Base-by-base conservation (phyloP, 2,888 invertebrate species). In the Calliopum simillimum region DNA sequence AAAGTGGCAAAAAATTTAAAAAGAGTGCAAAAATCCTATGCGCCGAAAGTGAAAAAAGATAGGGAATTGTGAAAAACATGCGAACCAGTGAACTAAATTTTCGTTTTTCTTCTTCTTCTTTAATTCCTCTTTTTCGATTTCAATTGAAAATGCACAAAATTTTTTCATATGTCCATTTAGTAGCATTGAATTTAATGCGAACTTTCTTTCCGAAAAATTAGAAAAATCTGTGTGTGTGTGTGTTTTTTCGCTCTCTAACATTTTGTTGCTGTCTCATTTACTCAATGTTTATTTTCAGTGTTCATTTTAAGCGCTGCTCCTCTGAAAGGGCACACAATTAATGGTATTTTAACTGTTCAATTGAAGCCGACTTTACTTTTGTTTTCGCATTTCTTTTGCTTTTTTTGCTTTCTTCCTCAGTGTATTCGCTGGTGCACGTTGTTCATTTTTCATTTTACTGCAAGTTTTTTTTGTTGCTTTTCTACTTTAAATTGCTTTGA, bases 321-420 rank as follows among this genome's bases (percentile, higher is more conserved):
- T 43, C 75, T 74, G 73, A 73, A 73, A 74, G 80, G 73, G 76
- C 72, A 79, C 33, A 33, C 80, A 81, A 81, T 81, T 81, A 81
- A 81, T 81, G 80, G 80, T 81, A 80, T 81, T 81, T 81, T 80
- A 81, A 81, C 80, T 81, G 81, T 82, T 81, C 81, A 81, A 81
- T 81, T 80, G 81, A 78, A 78, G 79, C 78, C 70, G 77, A 75
- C 70, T 77, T 75, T 70, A 70, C 71, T 75, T 76, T 78, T 53
- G 58, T 73, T 44, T 64, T 71, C 68, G 44, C 53, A 55, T 61
- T 69, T 66, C 41, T 58, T 47, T 67, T 47, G 2, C 58, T 70
- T 47, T 51, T 58, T 33, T 33, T 33, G 33, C 33, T 6, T 33
- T 49, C 62, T 68, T 2, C 14, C 70, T 58, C 68, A 51, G 71